Conservation (phyloP, 2,797 vertebrate species). For the Aratinga solstitialis region DNA sequence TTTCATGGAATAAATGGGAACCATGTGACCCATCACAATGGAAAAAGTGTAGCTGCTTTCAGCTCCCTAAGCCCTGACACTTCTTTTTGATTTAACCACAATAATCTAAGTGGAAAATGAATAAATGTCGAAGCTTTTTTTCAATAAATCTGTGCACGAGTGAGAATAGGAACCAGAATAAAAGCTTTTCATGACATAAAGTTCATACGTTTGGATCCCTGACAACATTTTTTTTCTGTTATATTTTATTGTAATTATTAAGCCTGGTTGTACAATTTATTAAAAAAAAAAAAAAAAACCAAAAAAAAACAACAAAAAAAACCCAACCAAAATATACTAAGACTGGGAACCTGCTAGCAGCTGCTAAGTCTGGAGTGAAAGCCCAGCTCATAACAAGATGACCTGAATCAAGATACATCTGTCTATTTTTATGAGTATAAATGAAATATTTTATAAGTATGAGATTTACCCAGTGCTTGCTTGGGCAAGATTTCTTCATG, state of each 20-base stretch:
- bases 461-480: neutral
- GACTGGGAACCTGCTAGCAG: neutral
- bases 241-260: neutral
- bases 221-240: conserved; percentile 22
- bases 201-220: conserved; percentile 20
- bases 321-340: neutral
- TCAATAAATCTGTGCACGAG: conserved; percentile 40
- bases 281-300: neutral
- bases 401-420: neutral
- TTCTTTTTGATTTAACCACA: conserved; percentile 63
- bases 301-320: too few species aligned
- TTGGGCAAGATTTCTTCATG: neutral
- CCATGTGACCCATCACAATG: conserved; percentile 61
- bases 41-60: conserved; percentile 52
- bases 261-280: neutral
- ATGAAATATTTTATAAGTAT: neutral
- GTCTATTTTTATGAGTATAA: neutral
- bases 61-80: conserved; percentile 50
- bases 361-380: neutral
- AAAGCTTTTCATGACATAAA: conserved; percentile 26
- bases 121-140: conserved; percentile 40
- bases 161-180: conserved; percentile 22
- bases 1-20: conserved; percentile 65
- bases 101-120: conserved; percentile 67
- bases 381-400: neutral